A percentile compares a stretch with the other conserved stretches of the same genome.
These are phyloP conservation scores for Pygoscelis antarcticus DNA, from an alignment of 2,113 vertebrate species.

Conservation along the genomic window DNA sequence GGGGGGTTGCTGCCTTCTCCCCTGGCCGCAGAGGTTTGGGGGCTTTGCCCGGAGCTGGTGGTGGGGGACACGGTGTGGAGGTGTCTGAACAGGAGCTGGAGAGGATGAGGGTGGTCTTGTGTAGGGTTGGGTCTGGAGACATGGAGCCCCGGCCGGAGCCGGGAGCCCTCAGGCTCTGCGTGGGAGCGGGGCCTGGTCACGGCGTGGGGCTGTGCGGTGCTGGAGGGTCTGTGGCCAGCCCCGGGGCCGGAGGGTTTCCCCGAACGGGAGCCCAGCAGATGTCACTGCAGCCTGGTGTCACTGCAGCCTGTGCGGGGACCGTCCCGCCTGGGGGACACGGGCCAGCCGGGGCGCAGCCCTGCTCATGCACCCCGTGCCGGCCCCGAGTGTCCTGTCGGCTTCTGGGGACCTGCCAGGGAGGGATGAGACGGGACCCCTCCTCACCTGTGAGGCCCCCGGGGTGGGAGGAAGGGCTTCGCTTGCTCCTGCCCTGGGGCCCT, in stretches of 20 bases:
- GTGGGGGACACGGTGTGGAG: fast-evolving
- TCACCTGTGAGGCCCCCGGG: fast-evolving
- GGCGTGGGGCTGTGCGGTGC: background rate
- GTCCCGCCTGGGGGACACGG: background rate
- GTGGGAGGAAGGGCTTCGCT: background rate
- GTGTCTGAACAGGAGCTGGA: background rate
- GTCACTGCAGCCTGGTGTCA: background rate
- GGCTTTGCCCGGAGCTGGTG: fast-evolving
- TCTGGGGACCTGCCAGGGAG: background rate
- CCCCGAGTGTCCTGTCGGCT: background rate
- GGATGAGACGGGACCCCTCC: background rate
- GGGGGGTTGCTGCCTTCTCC: background rate
- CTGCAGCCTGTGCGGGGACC: background rate
- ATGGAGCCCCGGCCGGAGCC: fast-evolving
- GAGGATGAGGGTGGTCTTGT: background rate
- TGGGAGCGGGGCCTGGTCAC: fast-evolving
- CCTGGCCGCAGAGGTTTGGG: background rate
- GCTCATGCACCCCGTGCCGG: background rate
- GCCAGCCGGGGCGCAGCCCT: background rate
- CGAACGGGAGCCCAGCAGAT: background rate
- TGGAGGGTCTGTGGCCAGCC: background rate
- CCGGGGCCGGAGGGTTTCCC: background rate
- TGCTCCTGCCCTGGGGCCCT: background rate
- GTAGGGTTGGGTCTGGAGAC: background rate
- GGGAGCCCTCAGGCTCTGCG: fast-evolving